Evolutionary conservation across 2,888 invertebrate species (phyloP), one percentile per base, ranked within the genome.

Genomic region (Cecidostiba fungosa): DNA sequence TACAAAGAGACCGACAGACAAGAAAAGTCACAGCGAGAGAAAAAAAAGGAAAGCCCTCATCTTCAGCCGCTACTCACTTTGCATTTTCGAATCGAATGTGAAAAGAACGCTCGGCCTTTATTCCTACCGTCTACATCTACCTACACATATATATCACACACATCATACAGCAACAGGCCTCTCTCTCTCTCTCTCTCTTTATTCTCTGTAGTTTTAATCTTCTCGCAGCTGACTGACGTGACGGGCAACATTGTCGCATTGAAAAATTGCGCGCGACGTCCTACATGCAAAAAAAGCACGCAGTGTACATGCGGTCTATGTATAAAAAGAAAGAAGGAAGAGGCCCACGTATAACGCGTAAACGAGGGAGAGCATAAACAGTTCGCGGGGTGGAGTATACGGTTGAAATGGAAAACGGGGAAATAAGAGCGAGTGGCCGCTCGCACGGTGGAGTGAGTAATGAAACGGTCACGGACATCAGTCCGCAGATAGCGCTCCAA

Each of bases 381-480:
- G 77, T 26, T 72, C 47, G 32, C 72, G 29, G 50, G 39, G 10
- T 8, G 19, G 43, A 19, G 39, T 36, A 32, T 12, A 4, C 43
- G 12, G 12, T 5, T 81, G 78, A 80, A 78, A 80, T 32, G 82
- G 86, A 84, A 82, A 86, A 39, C 14, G 19, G 77, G 73, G 50
- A 74, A 16, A 77, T 47, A 54, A 85, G 86, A 88, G 87, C 86
- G 89, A 88, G 85, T 87, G 86, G 69, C 73, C 87, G 85, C 86
- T 23, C 62, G 39, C 86, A 23, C 6, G 36, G 86, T 88, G 83
- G 88, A 89, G 90, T 90, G 90, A 91, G 90, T 90, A 91, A 91
- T 90, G 90, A 91, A 91, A 91, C 89, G 89, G 89, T 89, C 89
- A 89, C 87, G 86, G 87, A 87, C 89, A 89, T 89, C n/a, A n/a